A percentile compares a stretch with the other conserved stretches of the same genome.
phyloP scores from a whole-genome alignment of 2,797 vertebrate genomes.

The Lycodopsis pacificus region DNA sequence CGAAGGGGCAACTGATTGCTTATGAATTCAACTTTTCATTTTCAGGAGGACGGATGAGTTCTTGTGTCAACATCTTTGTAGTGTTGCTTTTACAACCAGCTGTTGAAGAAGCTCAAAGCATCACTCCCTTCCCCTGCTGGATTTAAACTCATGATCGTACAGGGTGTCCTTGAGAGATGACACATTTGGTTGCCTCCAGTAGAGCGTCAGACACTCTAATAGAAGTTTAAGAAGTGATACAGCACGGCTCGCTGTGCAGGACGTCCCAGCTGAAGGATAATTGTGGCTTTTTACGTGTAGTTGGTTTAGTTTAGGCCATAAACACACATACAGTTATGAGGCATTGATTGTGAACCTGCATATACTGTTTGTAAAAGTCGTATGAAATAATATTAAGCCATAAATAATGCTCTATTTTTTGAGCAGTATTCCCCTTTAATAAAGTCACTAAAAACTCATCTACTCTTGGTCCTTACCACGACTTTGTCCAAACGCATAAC shows the following conservation, averaged over 20 bases:
- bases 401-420: neutral
- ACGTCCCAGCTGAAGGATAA: neutral
- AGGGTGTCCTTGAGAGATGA: slow-evolving; percentile 49
- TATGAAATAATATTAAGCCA: neutral
- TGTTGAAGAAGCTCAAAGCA: neutral
- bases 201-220: slow-evolving; percentile 12
- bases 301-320: neutral
- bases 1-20: neutral
- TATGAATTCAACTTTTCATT: neutral
- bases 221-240: slow-evolving; percentile 5
- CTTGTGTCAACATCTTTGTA: neutral
- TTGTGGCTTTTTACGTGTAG: neutral
- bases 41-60: neutral
- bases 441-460: neutral
- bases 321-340: neutral
- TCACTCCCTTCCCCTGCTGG: slow-evolving; percentile 11
- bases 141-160: neutral
- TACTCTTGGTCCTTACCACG: neutral
- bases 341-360: neutral
- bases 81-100: neutral
- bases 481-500: slow-evolving; percentile 28
- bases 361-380: neutral
- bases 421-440: neutral
- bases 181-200: slow-evolving; percentile 13
- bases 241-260: slow-evolving; percentile 12